A percentile compares a stretch with the other conserved stretches of the same genome.
These are phyloP conservation scores for Caranx melampygus DNA, from an alignment of 2,113 vertebrate genomes.

Conservation along the genomic window DNA sequence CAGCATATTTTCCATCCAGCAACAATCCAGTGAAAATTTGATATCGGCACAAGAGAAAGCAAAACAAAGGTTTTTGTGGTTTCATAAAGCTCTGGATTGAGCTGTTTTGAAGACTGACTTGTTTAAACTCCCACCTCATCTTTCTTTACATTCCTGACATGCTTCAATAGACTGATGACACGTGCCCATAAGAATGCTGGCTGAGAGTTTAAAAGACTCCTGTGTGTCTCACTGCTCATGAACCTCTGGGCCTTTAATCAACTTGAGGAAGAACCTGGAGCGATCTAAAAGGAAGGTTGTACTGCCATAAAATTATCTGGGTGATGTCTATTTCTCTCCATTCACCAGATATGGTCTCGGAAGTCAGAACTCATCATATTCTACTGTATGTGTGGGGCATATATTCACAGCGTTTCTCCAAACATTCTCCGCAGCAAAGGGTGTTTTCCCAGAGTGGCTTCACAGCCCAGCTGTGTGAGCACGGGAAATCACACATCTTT, in stretches of 20 bases:
- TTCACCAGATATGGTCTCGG: background rate
- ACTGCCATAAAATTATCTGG: background rate
- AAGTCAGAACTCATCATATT: background rate
- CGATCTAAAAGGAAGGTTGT: background rate
- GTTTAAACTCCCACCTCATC: conserved; percentile 32
- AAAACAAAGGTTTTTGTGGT: conserved; percentile 7
- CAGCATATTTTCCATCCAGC: conserved; percentile 15
- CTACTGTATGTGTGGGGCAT: background rate
- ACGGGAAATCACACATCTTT: conserved; percentile 71
- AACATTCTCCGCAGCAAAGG: conserved; percentile 16
- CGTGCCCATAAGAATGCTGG: conserved; percentile 49
- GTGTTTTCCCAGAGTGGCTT: conserved; percentile 63
- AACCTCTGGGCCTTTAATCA: conserved; percentile 46
- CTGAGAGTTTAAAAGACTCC: conserved; percentile 50
- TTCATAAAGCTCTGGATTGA: conserved; percentile 6
- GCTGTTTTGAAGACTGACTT: conserved; percentile 17
- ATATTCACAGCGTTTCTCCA: conserved; percentile 18
- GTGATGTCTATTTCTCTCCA: background rate
- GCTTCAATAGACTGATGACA: conserved; percentile 60
- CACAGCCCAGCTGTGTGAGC: conserved; percentile 63
- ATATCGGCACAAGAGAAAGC: background rate
- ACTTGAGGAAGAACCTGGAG: conserved; percentile 2
- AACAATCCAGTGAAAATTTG: background rate
- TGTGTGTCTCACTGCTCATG: conserved; percentile 22
- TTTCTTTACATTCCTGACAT: conserved; percentile 71